These are phyloP conservation scores for Gopherus evgoodei DNA, from an alignment of 2,113 vertebrate genomes.

Conservation along the genomic window DNA sequence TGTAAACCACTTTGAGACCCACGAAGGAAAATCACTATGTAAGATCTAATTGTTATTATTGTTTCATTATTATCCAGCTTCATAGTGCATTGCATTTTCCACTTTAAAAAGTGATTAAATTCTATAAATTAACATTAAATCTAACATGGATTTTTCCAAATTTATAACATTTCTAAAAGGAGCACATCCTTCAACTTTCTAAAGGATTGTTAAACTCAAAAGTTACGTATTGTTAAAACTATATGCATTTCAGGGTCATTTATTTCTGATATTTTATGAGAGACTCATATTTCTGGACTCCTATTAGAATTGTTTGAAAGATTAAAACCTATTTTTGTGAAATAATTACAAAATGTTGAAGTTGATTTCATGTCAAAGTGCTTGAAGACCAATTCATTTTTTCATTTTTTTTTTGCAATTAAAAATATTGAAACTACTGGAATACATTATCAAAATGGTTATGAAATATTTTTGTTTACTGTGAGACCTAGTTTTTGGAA, in stretches of 20 bases:
- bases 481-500: no score
- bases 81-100: not conserved
- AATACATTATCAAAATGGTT: not conserved
- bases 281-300: no score
- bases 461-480: not conserved
- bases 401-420: no score
- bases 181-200: not conserved
- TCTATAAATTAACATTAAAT: not conserved
- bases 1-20: not conserved
- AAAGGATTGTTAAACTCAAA: not conserved
- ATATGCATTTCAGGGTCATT: not conserved
- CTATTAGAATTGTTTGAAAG: not conserved
- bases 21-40: not conserved
- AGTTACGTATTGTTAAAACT: not conserved
- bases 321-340: not conserved
- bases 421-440: not conserved
- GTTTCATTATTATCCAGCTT: no score
- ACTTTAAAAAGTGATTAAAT: not conserved
- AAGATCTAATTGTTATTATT: no score
- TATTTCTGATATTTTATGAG: not conserved
- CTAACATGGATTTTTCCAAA: not conserved
- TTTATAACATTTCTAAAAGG: not conserved
- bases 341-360: not conserved
- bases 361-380: no score
- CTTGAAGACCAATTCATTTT: no score